These are phyloP conservation scores for Elegia similella DNA, from an alignment of 2,888 invertebrate species.

Conservation along the genomic window DNA sequence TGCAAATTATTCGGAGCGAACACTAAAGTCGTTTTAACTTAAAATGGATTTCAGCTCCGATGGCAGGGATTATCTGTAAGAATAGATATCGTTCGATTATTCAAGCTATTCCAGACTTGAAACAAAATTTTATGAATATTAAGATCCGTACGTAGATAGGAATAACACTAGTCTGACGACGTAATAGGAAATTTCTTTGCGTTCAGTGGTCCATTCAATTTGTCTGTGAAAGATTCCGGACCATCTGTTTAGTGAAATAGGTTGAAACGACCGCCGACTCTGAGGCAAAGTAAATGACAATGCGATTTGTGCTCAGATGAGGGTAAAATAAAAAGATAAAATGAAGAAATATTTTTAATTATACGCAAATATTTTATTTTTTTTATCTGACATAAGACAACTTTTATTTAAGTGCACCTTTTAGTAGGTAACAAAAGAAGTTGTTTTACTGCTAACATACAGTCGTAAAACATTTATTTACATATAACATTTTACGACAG, in stretches of 20 bases:
- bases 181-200: too few relatives aligned
- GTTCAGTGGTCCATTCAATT: too few relatives aligned
- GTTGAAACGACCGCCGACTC: too few relatives aligned
- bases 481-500: constrained; percentile 74
- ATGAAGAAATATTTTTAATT: too few relatives aligned
- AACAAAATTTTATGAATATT: neutral
- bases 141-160: neutral
- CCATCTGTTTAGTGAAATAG: too few relatives aligned
- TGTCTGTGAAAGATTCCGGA: too few relatives aligned
- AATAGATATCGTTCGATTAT: constrained; percentile 12
- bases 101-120: neutral
- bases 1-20: constrained; percentile 17
- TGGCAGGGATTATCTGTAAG: constrained; percentile 10
- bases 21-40: constrained; percentile 17
- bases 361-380: too few relatives aligned
- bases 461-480: constrained; percentile 7
- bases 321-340: too few relatives aligned
- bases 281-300: too few relatives aligned
- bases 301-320: too few relatives aligned
- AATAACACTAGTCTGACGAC: too few relatives aligned
- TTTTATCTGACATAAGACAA: neutral
- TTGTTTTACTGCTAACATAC: constrained; percentile 3
- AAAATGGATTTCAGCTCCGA: constrained; percentile 16
- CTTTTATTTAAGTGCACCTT: neutral
- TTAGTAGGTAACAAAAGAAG: constrained; percentile 1